These are phyloP conservation scores for Camelus dromedarius DNA, from an alignment of 2,113 vertebrate species.

Conservation along the genomic window DNA sequence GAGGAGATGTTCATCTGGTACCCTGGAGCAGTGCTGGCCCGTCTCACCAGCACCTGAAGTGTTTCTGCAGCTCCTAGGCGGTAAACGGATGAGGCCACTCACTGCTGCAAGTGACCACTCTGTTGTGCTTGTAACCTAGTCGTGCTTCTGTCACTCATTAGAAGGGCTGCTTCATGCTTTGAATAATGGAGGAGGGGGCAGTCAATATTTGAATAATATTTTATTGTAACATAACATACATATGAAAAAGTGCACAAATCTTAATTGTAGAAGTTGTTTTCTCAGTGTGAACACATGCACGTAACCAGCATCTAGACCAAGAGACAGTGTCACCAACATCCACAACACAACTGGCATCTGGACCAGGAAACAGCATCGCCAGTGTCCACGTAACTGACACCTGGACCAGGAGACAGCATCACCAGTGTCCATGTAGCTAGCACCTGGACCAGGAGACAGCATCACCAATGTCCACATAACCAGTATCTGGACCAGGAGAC, in stretches of 20 bases:
- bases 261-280: background rate
- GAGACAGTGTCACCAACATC: background rate
- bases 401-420: too few relatives aligned
- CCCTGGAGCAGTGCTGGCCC: background rate
- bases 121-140: background rate
- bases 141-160: background rate
- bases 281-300: background rate
- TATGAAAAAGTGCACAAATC: background rate
- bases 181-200: background rate
- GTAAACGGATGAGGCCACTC: too few relatives aligned
- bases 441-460: background rate
- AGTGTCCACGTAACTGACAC: background rate
- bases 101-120: background rate
- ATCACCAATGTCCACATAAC: background rate
- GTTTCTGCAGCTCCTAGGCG: background rate
- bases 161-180: background rate
- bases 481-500: too few relatives aligned
- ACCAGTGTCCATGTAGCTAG: background rate
- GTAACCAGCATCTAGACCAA: background rate
- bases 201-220: background rate
- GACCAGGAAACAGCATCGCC: background rate
- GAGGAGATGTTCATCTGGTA: background rate
- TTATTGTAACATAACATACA: background rate
- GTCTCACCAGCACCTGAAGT: background rate
- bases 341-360: background rate